Percentiles rank a stretch among this genome's conserved stretches.
Conservation (phyloP, 2,113 vertebrate genomes). For the Hydropotes inermis region DNA sequence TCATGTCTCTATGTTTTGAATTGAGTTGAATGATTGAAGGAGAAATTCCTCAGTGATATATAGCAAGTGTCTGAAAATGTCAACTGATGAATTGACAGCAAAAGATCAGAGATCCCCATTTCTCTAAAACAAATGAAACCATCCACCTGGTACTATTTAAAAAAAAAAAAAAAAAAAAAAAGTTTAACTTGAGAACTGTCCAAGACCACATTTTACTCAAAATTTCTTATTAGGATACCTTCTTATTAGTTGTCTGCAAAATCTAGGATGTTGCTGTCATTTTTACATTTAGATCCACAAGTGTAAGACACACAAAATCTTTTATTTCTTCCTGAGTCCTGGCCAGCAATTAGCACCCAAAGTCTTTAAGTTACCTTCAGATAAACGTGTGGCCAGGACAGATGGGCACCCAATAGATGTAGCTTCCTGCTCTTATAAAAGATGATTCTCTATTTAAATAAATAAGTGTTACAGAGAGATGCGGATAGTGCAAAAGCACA, state of each 20-base stretch:
- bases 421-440: slow-evolving; percentile 1
- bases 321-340: not conserved
- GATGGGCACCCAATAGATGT: not conserved
- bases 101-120: slow-evolving; percentile 8
- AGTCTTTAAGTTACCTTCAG: not conserved
- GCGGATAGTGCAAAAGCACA: not conserved
- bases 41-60: slow-evolving; percentile 32
- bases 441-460: slow-evolving; percentile 37
- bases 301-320: not conserved
- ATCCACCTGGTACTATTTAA: not conserved
- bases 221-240: not conserved
- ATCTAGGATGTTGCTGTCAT: not conserved
- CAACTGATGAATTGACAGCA: slow-evolving; percentile 39
- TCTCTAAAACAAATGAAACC: slow-evolving; percentile 56
- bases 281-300: slow-evolving; percentile 8
- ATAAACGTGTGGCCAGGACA: not conserved
- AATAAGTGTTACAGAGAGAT: not conserved
- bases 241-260: not conserved
- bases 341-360: not conserved
- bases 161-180: too few species aligned
- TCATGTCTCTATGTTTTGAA: slow-evolving; percentile 18
- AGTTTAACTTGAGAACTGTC: not conserved
- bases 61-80: slow-evolving; percentile 45
- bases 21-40: slow-evolving; percentile 17
- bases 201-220: not conserved